Evolutionary conservation across 2,113 vertebrate genomes (phyloP), one percentile per base, ranked within the genome.

Genomic region (Apus apus): DNA sequence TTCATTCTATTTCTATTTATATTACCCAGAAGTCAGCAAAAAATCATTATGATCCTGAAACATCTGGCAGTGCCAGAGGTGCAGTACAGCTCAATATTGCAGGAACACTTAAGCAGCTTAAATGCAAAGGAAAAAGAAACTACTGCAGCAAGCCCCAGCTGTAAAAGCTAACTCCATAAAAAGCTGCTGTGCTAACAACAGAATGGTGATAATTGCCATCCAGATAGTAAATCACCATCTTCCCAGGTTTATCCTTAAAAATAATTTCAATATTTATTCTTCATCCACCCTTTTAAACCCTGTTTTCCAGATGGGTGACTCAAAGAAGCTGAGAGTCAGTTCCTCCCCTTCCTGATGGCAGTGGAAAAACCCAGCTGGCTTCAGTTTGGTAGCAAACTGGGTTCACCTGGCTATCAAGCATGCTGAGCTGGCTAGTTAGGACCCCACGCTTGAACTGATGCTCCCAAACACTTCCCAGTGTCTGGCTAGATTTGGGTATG

Each of bases 1-100:
- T 45, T 66, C 43, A 3, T 30, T 46, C 38, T 34, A 65, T 68
- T 90, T 73, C 72, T 87, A 86, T 87, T 91, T 91, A 27, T 81
- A 57, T 48, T 68, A 60, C 40, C 60, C 45, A 93, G 38, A 81
- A 92, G 61, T 84, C 90, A 93, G 75, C 65, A 93, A 50, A 78
- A 38, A 77, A 15, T 48, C 75, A 38, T 76, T 62, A 32, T 15
- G 25, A 77, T 71, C 40, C 75, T 45, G 34, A 67, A 48, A 82
- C 85, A 90, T 91, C 87, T 90, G 81, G 75, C 67, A 8, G 1
- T 17, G 81, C 87, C 85, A 91, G 71, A 89, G 36, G 75, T 90
- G 51, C 30, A 85, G 2, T 54, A 74, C 0, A 77, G 51, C 46
- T 88, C 78, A 66, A 25, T 60, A 85, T 64, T 3, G 5, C 40